These are phyloP conservation scores for Endotricha flammealis DNA, from an alignment of 2,888 invertebrate genomes.

Conservation along the genomic window DNA sequence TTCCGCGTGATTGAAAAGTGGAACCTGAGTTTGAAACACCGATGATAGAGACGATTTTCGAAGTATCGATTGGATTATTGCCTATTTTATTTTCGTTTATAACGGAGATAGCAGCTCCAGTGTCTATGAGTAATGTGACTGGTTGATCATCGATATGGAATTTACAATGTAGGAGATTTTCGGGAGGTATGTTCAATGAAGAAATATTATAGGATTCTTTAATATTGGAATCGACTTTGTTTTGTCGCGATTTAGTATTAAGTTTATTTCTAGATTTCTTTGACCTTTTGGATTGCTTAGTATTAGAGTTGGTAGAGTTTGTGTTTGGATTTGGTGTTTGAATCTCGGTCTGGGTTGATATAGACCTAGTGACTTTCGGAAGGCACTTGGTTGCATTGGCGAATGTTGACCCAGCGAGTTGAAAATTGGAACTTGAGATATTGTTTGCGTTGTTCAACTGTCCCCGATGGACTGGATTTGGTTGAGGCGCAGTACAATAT, in stretches of 20 bases:
- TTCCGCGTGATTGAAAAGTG: slow-evolving; percentile 19
- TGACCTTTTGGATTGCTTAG: not conserved
- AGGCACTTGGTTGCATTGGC: too few species aligned
- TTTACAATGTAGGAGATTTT: slow-evolving; percentile 25
- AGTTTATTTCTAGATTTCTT: slow-evolving; percentile 19
- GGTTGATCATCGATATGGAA: slow-evolving; percentile 24
- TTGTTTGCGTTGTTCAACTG: too few species aligned
- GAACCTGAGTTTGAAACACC: slow-evolving; percentile 23
- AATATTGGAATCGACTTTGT: slow-evolving; percentile 16
- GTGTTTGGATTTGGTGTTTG: slow-evolving; percentile 20
- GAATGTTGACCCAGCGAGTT: too few species aligned
- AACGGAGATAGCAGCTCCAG: slow-evolving; percentile 25
- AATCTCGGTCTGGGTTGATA: too few species aligned
- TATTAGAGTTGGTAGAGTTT: too few species aligned
- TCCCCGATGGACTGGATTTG: slow-evolving; percentile 11
- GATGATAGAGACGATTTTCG: slow-evolving; percentile 25
- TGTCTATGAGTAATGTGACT: slow-evolving; percentile 22
- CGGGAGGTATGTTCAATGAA: slow-evolving; percentile 26
- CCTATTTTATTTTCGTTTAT: slow-evolving; percentile 21
- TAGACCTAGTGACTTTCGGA: too few species aligned
- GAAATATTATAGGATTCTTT: slow-evolving; percentile 22
- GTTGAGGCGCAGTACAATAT: slow-evolving; percentile 1
- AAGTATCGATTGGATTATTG: slow-evolving; percentile 13
- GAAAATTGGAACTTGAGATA: too few species aligned
- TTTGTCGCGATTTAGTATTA: slow-evolving; percentile 14